A percentile compares a stretch with the other conserved stretches of the same genome.
Evolutionary conservation across 2,888 invertebrate genomes (phyloP).

Genomic region (Sphaeridia pumilis): DNA sequence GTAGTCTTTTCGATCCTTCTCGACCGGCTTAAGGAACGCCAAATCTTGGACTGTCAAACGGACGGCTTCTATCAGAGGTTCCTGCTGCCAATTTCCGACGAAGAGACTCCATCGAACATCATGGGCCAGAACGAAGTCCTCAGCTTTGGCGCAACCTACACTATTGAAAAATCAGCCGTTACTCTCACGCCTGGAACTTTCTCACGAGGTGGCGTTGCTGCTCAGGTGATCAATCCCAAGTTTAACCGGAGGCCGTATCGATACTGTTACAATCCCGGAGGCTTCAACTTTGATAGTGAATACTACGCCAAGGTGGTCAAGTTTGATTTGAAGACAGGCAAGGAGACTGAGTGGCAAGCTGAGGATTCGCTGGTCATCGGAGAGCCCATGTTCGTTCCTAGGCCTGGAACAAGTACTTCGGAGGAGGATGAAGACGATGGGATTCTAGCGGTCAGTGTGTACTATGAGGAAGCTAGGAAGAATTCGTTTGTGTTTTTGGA

Average conservation of each 20-base stretch:
- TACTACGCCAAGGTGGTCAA: conserved; percentile 15
- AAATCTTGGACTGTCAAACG: not conserved
- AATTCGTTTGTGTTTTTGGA: conserved; percentile 39
- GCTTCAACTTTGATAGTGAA: conserved; percentile 13
- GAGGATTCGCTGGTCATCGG: conserved; percentile 9
- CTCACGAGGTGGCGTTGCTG: conserved; percentile 38
- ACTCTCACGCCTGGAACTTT: not conserved
- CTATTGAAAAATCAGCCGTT: not conserved
- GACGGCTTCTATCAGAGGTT: not conserved
- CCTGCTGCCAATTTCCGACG: not conserved
- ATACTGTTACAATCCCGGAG: conserved; percentile 42
- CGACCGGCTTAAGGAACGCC: not conserved
- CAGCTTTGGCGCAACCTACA: not conserved
- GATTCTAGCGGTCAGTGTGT: conserved; percentile 35
- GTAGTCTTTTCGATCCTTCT: not conserved
- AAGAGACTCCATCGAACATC: not conserved
- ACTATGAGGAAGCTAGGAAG: not conserved
- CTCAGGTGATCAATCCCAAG: conserved; percentile 43
- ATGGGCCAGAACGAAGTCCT: not conserved
- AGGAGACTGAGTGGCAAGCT: conserved; percentile 3
- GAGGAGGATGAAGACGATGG: conserved; percentile 43
- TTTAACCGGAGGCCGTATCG: conserved; percentile 40
- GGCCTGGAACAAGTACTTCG: conserved; percentile 38
- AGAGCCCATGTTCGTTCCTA: conserved; percentile 41
- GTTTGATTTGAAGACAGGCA: conserved; percentile 11